Conservation (phyloP, 2,888 invertebrate species). For the Ormia ochracea region DNA sequence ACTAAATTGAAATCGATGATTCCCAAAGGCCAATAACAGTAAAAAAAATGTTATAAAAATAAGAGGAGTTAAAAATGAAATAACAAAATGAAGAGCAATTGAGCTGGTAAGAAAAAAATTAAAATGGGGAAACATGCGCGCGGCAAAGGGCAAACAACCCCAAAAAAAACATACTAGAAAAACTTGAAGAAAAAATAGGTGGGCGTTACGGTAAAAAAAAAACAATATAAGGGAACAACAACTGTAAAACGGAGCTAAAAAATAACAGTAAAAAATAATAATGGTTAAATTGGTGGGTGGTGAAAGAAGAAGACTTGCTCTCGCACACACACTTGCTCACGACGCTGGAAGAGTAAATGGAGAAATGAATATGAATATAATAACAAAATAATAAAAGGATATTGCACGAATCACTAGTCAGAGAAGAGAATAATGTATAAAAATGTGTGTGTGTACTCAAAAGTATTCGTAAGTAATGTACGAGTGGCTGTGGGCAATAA, state of each 20-base stretch:
- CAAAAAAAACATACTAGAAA: conserved; percentile 21
- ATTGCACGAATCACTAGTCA: conserved; percentile 19
- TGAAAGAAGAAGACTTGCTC: background rate
- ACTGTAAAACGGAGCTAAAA: conserved; percentile 8
- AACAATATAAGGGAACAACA: background rate
- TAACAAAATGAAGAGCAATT: conserved; percentile 42
- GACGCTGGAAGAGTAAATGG: conserved; percentile 15
- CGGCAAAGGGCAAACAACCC: conserved; percentile 60
- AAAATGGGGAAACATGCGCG: conserved; percentile 59
- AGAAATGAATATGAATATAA: conserved; percentile 47
- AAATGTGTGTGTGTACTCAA: background rate
- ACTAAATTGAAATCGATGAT: conserved; percentile 62
- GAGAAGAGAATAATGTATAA: background rate
- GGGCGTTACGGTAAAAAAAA: conserved; percentile 68
- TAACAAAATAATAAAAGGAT: conserved; percentile 41
- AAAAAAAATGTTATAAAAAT: background rate
- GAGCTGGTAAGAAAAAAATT: conserved; percentile 48
- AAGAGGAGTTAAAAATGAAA: conserved; percentile 5
- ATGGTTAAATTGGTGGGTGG: conserved; percentile 52
- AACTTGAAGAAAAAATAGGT: conserved; percentile 67
- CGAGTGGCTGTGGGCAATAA: background rate
- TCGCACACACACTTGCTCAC: background rate
- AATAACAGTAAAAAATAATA: conserved; percentile 45
- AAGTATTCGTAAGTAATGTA: background rate
- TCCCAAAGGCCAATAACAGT: conserved; percentile 56